Base-by-base conservation (phyloP, 2,888 invertebrate species). In the Alsophila aescularia region DNA sequence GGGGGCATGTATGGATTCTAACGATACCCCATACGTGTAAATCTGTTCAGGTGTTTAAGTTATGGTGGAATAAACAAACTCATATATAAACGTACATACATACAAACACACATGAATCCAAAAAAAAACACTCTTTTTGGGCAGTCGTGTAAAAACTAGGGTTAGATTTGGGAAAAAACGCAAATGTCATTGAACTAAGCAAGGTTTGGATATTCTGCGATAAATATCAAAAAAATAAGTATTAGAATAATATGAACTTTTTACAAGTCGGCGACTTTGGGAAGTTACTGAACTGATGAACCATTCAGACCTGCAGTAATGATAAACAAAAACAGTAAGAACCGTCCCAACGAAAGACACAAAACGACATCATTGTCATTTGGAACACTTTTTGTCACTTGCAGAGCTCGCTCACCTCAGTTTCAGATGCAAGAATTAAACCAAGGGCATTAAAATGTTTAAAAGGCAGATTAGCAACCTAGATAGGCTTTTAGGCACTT, bases 251-350 rank as follows among this genome's bases (percentile, higher is more conserved):
- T 4, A 27, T 13, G 27, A 21, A 24, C 21, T 13, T 21, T 0
- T 27, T 40, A 9, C 8, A 16, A n/a, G 27, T 14, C 5, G 31
- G 10, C 2, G 40, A 12, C 34, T 14, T 40, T 27, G 9, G 7
- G 13, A 37, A 36, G 40, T 21, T 44, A 37, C 36, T 40, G 36
- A 41, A 47, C 40, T 40, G 12, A 34, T 45, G 45, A 45, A 40
- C 47, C 40, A 47, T 21, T n/a, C 34, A 29, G 36, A 55, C 24
- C 8, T 37, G 16, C 14, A 12, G 32, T 31, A 36, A 45, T 8
- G 24, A 35, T 41, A 10, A 13, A 21, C 35, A 53, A 47, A 47
- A 47, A 16, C 29, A 31, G 5, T 21, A 36, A 21, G 14, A 42
- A 21, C 14, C 6, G 13, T 14, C 10, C 10, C n/a, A 24, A 32